Evolutionary conservation across 92 coral and sea anemone species (phyloP), one percentile per base, ranked within the genome.

Genomic region (Palythoa caribaeorum): DNA sequence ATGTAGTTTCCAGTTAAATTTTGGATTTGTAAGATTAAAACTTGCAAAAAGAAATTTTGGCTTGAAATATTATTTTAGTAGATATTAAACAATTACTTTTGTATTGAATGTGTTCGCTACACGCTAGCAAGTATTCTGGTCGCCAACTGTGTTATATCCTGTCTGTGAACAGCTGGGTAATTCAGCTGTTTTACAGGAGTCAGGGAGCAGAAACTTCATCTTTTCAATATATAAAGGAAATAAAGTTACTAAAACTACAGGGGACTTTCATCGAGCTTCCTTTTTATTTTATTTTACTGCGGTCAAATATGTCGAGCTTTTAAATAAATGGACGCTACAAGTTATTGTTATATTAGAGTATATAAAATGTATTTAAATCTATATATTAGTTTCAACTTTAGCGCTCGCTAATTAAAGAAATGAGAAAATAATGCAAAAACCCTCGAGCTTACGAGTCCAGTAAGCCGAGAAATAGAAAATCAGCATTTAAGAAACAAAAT

Each of bases 261-360:
- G 8, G 7, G 4, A 2, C 20, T 63, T 62, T 63, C 6, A 44
- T 5, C 50, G 50, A 44, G 50, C 50, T 63, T 17, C 28, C 6
- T 38, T 70, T 1, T 10, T 5, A 10, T 12, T 35, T 70, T 37
- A 0, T 65, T 20, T 65, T 21, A 6, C 40, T 12, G 75, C 75
- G 3, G 15, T 36, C 75, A 38, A 81, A 44, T 60, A 54, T 77
- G 50, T 44, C 50, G 0, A 44, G 5, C 7, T 35, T 77, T 77
- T 54, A 21, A 77, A 52, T 77, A 52, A 77, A 12, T 77, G 68
- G 83, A 77, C 47, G 83, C 68, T 53, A 35, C 66, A 53, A 21
- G 63, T 77, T 2, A 19, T 54, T 10, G 60, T 35, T 53, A 38
- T 36, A 54, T 8, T 17, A 76, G 48, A 52, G 1, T 28, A 70